Evolutionary conservation across 2,797 vertebrate genomes (phyloP), one percentile per base, ranked within the genome.

Genomic region (Hozukius guyotensis): DNA sequence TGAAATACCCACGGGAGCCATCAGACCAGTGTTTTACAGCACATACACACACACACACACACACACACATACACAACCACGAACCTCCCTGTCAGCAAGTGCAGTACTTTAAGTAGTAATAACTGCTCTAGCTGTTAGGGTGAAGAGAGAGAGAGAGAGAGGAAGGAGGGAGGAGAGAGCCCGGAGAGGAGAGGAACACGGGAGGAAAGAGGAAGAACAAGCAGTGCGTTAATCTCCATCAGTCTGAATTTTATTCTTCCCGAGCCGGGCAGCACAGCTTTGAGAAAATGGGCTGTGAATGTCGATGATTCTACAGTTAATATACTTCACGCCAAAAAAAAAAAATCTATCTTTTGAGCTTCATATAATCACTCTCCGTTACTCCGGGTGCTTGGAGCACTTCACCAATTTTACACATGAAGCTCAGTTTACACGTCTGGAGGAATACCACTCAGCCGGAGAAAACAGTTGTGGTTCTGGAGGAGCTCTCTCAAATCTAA

Each of bases 81-180:
- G 24, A 87, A 89, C 87, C 80, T 90, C 84, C 75, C 87, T 88
- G 90, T 91, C 93, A 94, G 91, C 88, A 87, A 89, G 86, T 86
- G 88, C 87, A 80, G 88, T 90, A 86, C 90, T 92, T 92, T 90
- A 88, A 91, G 90, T 86, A 75, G 87, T 88, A 90, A 93, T 90
- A 89, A 90, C 90, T 81, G 85, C 83, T 89, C 62, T 59, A 78
- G 82, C 84, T 92, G 88, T 90, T 88, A 69, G 82, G 80, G 86
- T 85, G 88, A 86, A 67, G 88, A 86, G 80, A 60, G 72, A 42
- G 61, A 69, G 88, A 86, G 78, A 60, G 73, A 42, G 61, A 69
- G 72, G 16, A 24, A 60, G 46, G 63, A 66, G 22, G 72, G 64
- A 49, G 67, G 62, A 31, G 63, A 27, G 79, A 71, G 25, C 13